Evolutionary conservation across 2,888 invertebrate species (phyloP), one percentile per base, ranked within the genome.

Genomic region (Heliconius erato): DNA sequence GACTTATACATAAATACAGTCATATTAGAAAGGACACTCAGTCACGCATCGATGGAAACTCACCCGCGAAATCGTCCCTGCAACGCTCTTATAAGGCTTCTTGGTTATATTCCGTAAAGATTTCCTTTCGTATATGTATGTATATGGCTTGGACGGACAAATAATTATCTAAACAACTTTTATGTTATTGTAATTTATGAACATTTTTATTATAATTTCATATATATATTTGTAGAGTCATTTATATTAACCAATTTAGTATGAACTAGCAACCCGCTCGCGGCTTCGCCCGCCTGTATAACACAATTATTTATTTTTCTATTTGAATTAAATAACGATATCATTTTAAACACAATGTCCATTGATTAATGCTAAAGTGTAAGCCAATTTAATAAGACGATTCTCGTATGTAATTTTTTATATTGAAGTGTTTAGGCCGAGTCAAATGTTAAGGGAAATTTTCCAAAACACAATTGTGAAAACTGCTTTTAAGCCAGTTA

Each of bases 121-220:
- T 86, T 87, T 86, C 86, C 88, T 85, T 82, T 86, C 84, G 79
- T 86, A 85, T 71, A 71, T n/a, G 40, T 71, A 71, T 86, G 87
- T 71, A 72, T 86, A 88, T 83, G 86, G 85, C 81, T 86, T 86
- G 79, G 79, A 74, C 81, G 23, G 14, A 69, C 26, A 54, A 79
- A 82, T 65, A 78, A 74, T 72, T 69, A 77, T 49, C 32, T 71
- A 68, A 49, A 28, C 79, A 72, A 40, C 26, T 72, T 72, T 16
- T 28, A 72, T 26, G 49, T 72, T 72, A 26, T 44, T 49, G 19
- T 79, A 28, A 79, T 49, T 69, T 81, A 81, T 65, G 44, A 72
- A 16, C 9, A 26, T 16, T 72, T 40, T 16, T 72, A 19, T 26
- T 40, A 35, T 69, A 40, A 71, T 71, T 69, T 12, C 3, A 12